Evolutionary conservation across 2,888 invertebrate genomes (phyloP).

Genomic region (Steinernema carpocapsae): DNA sequence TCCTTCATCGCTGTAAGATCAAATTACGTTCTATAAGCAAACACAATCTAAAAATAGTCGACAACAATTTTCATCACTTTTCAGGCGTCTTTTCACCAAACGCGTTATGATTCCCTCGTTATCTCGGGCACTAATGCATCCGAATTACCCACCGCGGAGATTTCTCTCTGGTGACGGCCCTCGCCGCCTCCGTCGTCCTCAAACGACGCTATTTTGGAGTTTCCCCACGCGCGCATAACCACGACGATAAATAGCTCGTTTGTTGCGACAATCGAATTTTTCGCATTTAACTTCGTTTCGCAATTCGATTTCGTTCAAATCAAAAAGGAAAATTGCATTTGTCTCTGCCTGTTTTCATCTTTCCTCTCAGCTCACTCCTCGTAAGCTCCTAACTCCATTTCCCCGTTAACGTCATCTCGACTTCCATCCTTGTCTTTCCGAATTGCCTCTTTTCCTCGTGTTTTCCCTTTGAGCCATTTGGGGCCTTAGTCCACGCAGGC

Average conservation of each 20-base stretch:
- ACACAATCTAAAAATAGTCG: too few relatives aligned
- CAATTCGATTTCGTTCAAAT: conserved; percentile 16
- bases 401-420: conserved; percentile 23
- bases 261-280: conserved; percentile 34
- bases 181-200: background rate
- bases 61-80: too few relatives aligned
- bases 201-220: background rate
- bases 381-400: conserved; percentile 10
- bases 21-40: too few relatives aligned
- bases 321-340: conserved; percentile 27
- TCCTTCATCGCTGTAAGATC: too few relatives aligned
- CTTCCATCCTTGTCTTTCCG: background rate
- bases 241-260: conserved; percentile 10
- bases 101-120: too few relatives aligned
- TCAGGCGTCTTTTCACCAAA: too few relatives aligned
- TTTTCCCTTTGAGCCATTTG: background rate
- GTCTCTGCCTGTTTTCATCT: background rate
- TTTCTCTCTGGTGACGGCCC: background rate
- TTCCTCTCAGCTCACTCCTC: background rate
- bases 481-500: too few relatives aligned
- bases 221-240: background rate
- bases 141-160: too few relatives aligned
- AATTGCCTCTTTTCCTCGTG: conserved; percentile 6
- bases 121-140: too few relatives aligned
- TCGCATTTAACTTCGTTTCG: conserved; percentile 1